Conservation (phyloP, 2,113 vertebrate genomes). For the Laticauda laticaudata region DNA sequence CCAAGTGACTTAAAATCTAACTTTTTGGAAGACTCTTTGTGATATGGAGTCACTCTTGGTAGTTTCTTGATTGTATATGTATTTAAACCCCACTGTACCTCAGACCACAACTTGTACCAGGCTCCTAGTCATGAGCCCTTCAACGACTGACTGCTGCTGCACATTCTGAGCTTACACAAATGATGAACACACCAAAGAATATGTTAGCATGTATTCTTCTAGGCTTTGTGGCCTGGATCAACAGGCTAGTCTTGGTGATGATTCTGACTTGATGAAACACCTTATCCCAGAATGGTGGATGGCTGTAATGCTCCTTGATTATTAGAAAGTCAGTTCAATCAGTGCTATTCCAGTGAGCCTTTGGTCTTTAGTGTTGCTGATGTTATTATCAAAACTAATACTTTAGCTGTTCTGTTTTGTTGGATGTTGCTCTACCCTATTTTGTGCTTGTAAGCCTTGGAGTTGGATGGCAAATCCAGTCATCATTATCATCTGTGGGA, state of each 20-base stretch:
- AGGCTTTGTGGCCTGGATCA: neutral
- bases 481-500: neutral
- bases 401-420: neutral
- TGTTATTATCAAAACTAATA: neutral
- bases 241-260: neutral
- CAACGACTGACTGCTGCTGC: neutral
- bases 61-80: neutral
- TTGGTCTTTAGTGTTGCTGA: neutral
- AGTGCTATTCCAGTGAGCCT: neutral
- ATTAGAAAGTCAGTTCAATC: neutral
- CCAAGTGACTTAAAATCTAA: neutral
- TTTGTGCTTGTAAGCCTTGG: neutral
- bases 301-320: neutral
- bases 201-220: neutral
- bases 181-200: neutral
- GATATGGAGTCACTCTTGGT: neutral
- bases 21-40: neutral
- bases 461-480: neutral
- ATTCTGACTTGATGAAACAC: neutral
- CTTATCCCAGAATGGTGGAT: neutral
- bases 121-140: neutral
- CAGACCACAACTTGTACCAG: neutral
- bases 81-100: neutral
- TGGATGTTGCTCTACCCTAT: neutral
- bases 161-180: neutral